Evolutionary conservation across 2,888 invertebrate genomes (phyloP).

Genomic region (Ophioninae sp.): DNA sequence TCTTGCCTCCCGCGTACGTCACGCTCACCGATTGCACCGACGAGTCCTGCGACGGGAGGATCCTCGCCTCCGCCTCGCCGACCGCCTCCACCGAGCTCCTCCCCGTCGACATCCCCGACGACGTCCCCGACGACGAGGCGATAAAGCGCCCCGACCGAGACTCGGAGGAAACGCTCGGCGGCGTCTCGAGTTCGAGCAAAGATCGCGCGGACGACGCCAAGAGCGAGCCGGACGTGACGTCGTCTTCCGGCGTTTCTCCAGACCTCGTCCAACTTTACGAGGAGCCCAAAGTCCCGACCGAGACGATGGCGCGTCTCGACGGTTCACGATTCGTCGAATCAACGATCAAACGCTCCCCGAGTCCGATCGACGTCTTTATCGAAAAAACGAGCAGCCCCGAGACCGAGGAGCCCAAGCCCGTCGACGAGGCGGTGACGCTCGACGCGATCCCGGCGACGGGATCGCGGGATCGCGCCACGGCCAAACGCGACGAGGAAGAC

Average conservation of each 20-base stretch:
- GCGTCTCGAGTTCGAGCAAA: background rate
- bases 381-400: slow-evolving; percentile 46
- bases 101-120: slow-evolving; percentile 45
- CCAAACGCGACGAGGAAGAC: background rate
- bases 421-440: slow-evolving; percentile 6
- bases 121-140: too few relatives aligned
- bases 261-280: slow-evolving; percentile 41
- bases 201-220: slow-evolving; percentile 17
- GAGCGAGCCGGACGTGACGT: slow-evolving; percentile 13
- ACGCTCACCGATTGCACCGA: slow-evolving; percentile 57
- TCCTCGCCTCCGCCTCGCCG: background rate
- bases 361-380: slow-evolving; percentile 33
- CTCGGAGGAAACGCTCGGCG: background rate
- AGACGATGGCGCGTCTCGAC: slow-evolving; percentile 19
- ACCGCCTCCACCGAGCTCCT: slow-evolving; percentile 68
- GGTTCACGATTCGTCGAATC: slow-evolving; percentile 11
- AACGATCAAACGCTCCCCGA: slow-evolving; percentile 42
- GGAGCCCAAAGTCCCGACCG: slow-evolving; percentile 20
- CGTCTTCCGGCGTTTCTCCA: background rate
- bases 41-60: slow-evolving; percentile 32
- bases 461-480: slow-evolving; percentile 33
- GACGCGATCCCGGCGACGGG: slow-evolving; percentile 8
- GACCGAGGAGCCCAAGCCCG: slow-evolving; percentile 20
- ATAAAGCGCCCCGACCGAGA: background rate
- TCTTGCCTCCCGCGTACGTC: slow-evolving; percentile 68